Evolutionary conservation across 1,140 invertebrate species (phyloP), one percentile per base, ranked within the genome.

Genomic region (Grapholita molesta): DNA sequence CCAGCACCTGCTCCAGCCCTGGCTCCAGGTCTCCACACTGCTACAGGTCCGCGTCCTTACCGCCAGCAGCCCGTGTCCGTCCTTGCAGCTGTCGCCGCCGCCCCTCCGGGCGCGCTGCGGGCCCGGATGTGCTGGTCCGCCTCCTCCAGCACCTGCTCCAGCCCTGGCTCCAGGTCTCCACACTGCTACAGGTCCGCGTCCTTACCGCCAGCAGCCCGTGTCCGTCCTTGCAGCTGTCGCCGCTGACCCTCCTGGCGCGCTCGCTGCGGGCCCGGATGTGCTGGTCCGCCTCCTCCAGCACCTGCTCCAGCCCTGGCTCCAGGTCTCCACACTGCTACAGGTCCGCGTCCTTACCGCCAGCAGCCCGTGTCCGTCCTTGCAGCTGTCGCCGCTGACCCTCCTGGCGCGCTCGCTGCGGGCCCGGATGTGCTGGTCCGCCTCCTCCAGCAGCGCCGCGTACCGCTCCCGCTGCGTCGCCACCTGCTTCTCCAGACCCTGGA

Each of bases 51-150:
- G n/a, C n/a, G n/a, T n/a, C n/a, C 77, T 80, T 38, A 88, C 84
- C 65, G 72, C 78, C 1, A 88, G 38, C 52, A 83, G 68, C 6
- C 76, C 74, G 52, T 82, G 76, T n/a, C 72, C 73, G 1, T 87
- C 84, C 66, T n/a, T n/a, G n/a, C n/a, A n/a, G n/a, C n/a, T n/a
- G n/a, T n/a, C n/a, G n/a, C n/a, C n/a, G n/a, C n/a, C n/a, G n/a
- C n/a, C n/a, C n/a, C n/a, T n/a, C n/a, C n/a, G n/a, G n/a, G n/a
- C n/a, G n/a, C n/a, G n/a, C n/a, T n/a, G n/a, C n/a, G n/a, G n/a
- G n/a, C n/a, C n/a, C n/a, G n/a, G n/a, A n/a, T n/a, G n/a, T 97
- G 96, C 72, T 95, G 94, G 76, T 97, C 96, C 66, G 97, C 97
- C 77, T 97, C 97, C 28, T 96, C 94, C 5, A 98, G 86, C 6